phyloP scores from a whole-genome alignment of 2,888 invertebrate species.

The Callosobruchus maculatus region DNA sequence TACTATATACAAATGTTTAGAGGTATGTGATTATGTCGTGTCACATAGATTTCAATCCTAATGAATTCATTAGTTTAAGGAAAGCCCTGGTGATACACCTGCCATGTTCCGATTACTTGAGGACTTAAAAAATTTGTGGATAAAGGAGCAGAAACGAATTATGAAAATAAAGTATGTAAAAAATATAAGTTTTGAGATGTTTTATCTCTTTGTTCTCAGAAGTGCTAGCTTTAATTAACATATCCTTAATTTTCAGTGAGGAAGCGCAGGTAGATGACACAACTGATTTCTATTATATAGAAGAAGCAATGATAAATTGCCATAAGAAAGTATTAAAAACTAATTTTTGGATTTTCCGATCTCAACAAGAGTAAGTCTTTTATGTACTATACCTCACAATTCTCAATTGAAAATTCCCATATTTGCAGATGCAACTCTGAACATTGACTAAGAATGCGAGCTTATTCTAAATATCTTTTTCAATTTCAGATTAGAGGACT shows the following conservation, averaged over 20 bases:
- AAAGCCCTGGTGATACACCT: conserved; percentile 28
- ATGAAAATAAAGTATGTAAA: conserved; percentile 23
- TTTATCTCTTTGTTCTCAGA: too few relatives aligned
- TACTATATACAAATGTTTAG: conserved; percentile 34
- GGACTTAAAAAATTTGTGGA: conserved; percentile 30
- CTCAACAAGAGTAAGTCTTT: conserved; percentile 38
- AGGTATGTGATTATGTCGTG: conserved; percentile 24
- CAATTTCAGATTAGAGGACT: conserved; percentile 33
- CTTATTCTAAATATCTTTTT: too few relatives aligned
- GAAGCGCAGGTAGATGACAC: conserved; percentile 23
- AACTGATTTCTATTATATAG: conserved; percentile 25
- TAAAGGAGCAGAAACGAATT: conserved; percentile 24
- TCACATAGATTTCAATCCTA: not conserved
- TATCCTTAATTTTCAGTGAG: conserved; percentile 22
- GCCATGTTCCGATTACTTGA: conserved; percentile 25
- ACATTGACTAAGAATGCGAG: not conserved
- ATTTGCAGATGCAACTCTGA: too few relatives aligned
- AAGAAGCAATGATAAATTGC: conserved; percentile 28
- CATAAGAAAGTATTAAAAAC: conserved; percentile 40
- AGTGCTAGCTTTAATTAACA: too few relatives aligned
- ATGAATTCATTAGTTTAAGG: not conserved
- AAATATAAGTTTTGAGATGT: too few relatives aligned
- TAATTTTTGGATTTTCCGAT: conserved; percentile 43
- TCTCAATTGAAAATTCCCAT: not conserved
- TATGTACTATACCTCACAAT: not conserved